Percentiles rank a stretch among this genome's conserved stretches.
Conservation (phyloP, 53 echinoderm and acorn worm genomes). For the Paracentrotus lividus region DNA sequence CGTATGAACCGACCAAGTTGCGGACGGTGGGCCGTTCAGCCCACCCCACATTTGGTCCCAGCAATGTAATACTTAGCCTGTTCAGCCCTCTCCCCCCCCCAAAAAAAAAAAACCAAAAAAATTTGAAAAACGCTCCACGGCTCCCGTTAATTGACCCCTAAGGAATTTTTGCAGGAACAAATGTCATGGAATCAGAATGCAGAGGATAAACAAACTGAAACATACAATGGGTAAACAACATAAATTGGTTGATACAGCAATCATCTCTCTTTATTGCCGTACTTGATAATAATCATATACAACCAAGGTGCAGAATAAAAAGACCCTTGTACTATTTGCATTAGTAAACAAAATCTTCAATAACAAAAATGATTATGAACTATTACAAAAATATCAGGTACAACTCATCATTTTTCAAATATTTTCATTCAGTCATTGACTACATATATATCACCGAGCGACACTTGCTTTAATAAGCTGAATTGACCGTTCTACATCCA, state of each 20-base stretch:
- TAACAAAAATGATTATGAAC: slow-evolving; percentile 61
- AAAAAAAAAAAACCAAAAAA: no score
- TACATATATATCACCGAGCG: not conserved
- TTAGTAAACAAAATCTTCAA: slow-evolving; percentile 55
- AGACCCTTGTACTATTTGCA: slow-evolving; percentile 67
- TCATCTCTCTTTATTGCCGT: slow-evolving; percentile 52
- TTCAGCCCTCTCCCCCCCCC: no score
- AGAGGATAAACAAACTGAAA: not conserved
- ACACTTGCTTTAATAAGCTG: not conserved
- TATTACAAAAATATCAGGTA: slow-evolving; percentile 65
- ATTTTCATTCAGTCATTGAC: not conserved
- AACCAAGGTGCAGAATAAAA: slow-evolving; percentile 59
- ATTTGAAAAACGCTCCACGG: no score
- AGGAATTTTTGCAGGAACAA: no score
- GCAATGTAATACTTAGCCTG: no score
- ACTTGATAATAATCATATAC: slow-evolving; percentile 59
- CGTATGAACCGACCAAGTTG: no score
- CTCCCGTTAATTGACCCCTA: no score
- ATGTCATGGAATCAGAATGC: no score
- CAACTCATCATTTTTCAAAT: slow-evolving; percentile 55
- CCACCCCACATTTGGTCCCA: no score
- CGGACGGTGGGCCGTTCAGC: no score
- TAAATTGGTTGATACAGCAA: slow-evolving; percentile 52
- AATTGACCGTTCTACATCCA: not conserved
- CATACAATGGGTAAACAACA: not conserved